Conservation (phyloP, 2,888 invertebrate species). For the Toxonevra muliebris region DNA sequence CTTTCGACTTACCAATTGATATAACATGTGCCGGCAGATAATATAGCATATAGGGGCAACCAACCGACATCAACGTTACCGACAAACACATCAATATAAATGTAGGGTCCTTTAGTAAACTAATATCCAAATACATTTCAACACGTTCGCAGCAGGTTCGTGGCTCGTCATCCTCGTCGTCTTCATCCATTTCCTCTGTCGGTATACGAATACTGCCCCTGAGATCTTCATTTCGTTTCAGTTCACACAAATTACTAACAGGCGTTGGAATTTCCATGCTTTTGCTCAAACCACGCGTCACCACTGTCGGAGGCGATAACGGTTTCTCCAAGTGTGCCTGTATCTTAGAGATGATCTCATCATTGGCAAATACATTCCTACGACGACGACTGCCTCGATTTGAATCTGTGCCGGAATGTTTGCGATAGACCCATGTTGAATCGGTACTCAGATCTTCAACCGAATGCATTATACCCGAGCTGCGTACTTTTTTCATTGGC, state of each 20-base stretch:
- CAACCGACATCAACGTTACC: constrained; percentile 79
- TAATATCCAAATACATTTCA: constrained; percentile 73
- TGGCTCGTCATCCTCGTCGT: constrained; percentile 58
- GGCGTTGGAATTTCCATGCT: constrained; percentile 66
- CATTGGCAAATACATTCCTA: constrained; percentile 62
- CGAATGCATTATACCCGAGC: constrained; percentile 77
- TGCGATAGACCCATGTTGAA: constrained; percentile 78
- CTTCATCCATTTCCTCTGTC: constrained; percentile 56
- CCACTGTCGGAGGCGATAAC: constrained; percentile 55
- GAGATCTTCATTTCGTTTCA: constrained; percentile 41
- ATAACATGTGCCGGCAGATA: constrained; percentile 80
- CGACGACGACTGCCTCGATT: constrained; percentile 64
- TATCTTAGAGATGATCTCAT: constrained; percentile 63
- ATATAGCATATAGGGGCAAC: constrained; percentile 79
- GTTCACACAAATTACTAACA: constrained; percentile 60
- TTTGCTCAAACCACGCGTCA: constrained; percentile 63
- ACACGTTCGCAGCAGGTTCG: constrained; percentile 61
- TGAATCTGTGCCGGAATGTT: constrained; percentile 62
- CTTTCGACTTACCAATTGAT: constrained; percentile 67
- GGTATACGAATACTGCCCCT: constrained; percentile 32
- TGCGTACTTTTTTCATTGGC: constrained; percentile 73
- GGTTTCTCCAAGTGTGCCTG: constrained; percentile 62
- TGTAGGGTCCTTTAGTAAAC: constrained; percentile 73
- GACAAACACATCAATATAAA: constrained; percentile 78
- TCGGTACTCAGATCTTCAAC: constrained; percentile 80